Conservation (phyloP, 2,888 invertebrate species). For the Coenonympha arcania region DNA sequence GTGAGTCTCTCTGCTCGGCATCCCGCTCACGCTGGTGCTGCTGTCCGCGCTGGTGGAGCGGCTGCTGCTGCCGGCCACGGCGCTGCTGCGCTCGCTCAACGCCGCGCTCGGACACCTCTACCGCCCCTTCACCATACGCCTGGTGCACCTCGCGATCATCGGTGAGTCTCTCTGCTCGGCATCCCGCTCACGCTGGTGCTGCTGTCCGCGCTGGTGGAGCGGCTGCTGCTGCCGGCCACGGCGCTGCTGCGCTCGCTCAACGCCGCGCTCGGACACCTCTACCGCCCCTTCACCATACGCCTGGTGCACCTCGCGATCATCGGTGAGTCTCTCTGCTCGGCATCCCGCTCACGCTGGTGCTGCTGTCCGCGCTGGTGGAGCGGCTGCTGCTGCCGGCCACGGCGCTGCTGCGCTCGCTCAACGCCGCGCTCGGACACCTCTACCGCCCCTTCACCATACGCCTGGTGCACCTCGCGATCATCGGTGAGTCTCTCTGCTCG, state of each 20-base stretch:
- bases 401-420: constrained; percentile 79
- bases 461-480: constrained; percentile 80
- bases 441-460: constrained; percentile 84
- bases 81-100: constrained; percentile 80
- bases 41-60: constrained; percentile 88
- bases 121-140: constrained; percentile 82
- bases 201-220: constrained; percentile 86
- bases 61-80: constrained; percentile 81
- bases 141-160: constrained; percentile 82
- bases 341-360: constrained; percentile 88
- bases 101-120: constrained; percentile 81
- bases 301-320: constrained; percentile 82
- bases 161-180: constrained; percentile 78
- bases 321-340: constrained; percentile 78
- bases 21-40: constrained; percentile 88
- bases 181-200: constrained; percentile 90
- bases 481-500: constrained; percentile 78
- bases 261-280: constrained; percentile 80
- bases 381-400: constrained; percentile 83
- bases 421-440: constrained; percentile 80
- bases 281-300: constrained; percentile 82
- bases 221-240: constrained; percentile 83
- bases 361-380: constrained; percentile 87
- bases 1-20: constrained; percentile 86
- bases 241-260: constrained; percentile 80